Evolutionary conservation across 2,113 vertebrate genomes (phyloP), one percentile per base, ranked within the genome.

Genomic region (Ailurus styani): DNA sequence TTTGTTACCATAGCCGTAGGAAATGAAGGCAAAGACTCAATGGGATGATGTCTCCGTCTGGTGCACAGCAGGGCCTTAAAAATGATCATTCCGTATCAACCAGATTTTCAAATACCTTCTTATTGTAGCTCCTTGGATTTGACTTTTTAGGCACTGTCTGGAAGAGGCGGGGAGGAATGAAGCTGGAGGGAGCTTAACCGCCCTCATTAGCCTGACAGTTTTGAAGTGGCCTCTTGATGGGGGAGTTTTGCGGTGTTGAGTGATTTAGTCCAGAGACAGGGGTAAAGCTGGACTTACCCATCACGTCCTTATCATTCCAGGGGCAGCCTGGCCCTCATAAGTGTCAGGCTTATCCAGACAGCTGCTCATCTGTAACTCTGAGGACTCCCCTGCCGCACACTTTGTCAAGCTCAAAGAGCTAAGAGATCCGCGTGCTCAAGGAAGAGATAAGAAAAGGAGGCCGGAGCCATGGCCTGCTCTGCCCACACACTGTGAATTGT

Each of bases 331-430:
- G 81, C 68, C 50, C 66, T 50, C n/a, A 62, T 52, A 84, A 92
- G 47, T 94, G 90, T 90, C 91, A 92, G 45, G 11, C 77, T 95
- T 95, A 96, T 97, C 50, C 72, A 70, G 3, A 85, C 72, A 57
- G 14, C 75, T 75, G 27, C 57, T 96, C 90, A 81, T 93, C 66
- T 21, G 5, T 60, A 92, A 93, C 11, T 84, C 34, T 1, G 50
- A 92, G 70, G 34, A 50, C 68, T 84, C 47, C 13, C 17, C 37
- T 29, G 6, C 14, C 34, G 52, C 29, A 79, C 25, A 87, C 37
- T 86, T 83, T 72, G 70, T 97, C 94, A 95, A 81, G 70, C 73
- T 73, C 84, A 81, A 84, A 93, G 88, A 79, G 78, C 50, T 55
- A 90, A 73, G 25, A 90, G 50, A 70, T 62, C 47, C 50, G 64